Base-by-base conservation (phyloP, 2,113 vertebrate species). In the Mionectes macconnelli region DNA sequence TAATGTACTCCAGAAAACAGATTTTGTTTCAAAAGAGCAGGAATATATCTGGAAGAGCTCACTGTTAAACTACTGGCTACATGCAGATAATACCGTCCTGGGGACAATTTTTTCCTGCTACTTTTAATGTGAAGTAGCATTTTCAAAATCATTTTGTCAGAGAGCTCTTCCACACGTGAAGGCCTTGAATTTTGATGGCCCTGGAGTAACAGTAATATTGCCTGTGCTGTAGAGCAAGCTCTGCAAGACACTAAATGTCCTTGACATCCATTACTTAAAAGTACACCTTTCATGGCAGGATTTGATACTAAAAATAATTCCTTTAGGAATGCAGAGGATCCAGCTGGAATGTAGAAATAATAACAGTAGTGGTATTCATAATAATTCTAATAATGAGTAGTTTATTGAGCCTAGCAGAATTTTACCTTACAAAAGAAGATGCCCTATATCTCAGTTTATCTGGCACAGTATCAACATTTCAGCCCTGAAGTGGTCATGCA, bases 61-160 rank as follows among this genome's bases (percentile, higher is more conserved):
- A 78, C 80, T 69, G 67, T 72, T 91, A 89, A 95, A 95, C 57
- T 79, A 82, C 82, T 69, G 33, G 62, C 53, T 94, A 89, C 84
- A 92, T 49, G 49, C n/a, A 85, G 78, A 95, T 95, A 97, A 92
- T 87, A 73, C 63, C 12, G 0, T 94, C 87, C 87, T 73, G 70
- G 84, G 84, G 70, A 87, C 42, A 93, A 85, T 93, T 94, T 93
- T 90, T 84, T 85, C 74, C 59, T 74, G 82, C 56, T 91, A 76
- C 84, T 80, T 91, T 90, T 87, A 94, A 93, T 66, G 50, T 89
- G 72, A 96, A 94, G 82, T 37, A 90, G 64, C 67, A 77, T 94
- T 94, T 96, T 91, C 81, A 86, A 96, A 87, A 93, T 69, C 1
- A 72, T 77, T 90, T 91, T 90, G 77, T 93, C 59, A 90, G 75